phyloP scores from a whole-genome alignment of 2,797 vertebrate species.

The Myotis findleyi region DNA sequence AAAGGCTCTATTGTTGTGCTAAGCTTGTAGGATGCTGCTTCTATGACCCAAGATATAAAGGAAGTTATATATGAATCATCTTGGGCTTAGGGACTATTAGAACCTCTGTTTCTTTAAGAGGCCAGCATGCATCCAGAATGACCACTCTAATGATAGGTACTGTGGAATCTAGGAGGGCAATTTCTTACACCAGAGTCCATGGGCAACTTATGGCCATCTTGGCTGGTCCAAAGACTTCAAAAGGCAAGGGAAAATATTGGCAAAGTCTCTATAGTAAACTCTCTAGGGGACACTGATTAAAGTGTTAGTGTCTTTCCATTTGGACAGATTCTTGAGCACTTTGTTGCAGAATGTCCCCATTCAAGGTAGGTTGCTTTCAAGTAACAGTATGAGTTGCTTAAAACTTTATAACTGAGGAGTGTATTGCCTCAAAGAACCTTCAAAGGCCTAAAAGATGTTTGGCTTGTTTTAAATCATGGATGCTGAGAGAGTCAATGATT shows the following conservation, averaged over 20 bases:
- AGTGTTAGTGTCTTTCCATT: background rate
- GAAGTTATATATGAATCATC: background rate
- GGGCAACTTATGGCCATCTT: background rate
- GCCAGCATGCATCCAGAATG: no score
- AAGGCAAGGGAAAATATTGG: background rate
- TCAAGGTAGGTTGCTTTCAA: background rate
- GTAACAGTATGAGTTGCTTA: background rate
- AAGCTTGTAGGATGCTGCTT: background rate
- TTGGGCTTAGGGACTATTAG: background rate
- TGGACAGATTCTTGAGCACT: background rate
- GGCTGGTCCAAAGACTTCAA: background rate
- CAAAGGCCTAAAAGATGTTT: background rate
- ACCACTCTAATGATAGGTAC: background rate
- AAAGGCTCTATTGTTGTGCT: background rate
- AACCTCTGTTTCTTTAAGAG: background rate
- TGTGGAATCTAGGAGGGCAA: background rate
- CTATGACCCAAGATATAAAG: background rate
- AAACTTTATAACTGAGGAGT: background rate
- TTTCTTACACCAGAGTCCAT: background rate
- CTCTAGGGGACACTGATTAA: background rate
- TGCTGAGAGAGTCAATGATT: background rate
- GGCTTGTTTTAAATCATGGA: background rate
- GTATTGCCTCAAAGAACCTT: background rate
- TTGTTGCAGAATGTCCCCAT: background rate
- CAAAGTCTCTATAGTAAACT: background rate